A percentile compares a stretch with the other conserved stretches of the same genome.
Conservation (phyloP, 2,888 invertebrate genomes). For the Sarcophaga variegata region DNA sequence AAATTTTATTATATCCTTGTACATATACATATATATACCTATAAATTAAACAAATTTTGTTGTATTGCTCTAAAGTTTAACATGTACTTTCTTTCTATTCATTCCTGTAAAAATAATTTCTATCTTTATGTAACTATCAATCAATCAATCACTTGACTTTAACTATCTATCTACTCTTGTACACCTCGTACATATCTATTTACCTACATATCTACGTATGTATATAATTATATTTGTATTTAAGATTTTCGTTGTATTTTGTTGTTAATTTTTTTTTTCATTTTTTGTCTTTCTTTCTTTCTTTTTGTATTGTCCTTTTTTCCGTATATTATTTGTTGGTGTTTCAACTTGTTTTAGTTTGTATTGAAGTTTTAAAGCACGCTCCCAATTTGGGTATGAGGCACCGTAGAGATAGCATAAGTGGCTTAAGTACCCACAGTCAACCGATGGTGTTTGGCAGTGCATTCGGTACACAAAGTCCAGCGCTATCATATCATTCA, state of each 20-base stretch:
- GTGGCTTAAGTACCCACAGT: constrained; percentile 82
- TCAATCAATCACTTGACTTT: constrained; percentile 18
- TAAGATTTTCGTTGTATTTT: constrained; percentile 55
- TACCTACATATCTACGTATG: constrained; percentile 15
- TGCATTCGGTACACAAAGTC: constrained; percentile 82
- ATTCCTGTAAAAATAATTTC: constrained; percentile 25
- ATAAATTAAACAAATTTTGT: neutral
- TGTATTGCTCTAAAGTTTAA: constrained; percentile 15
- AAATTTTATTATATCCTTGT: neutral
- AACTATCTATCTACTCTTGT: constrained; percentile 29
- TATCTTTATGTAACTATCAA: constrained; percentile 49
- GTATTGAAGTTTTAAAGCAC: constrained; percentile 85
- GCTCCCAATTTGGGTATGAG: constrained; percentile 83
- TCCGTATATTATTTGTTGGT: constrained; percentile 55
- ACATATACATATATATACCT: neutral
- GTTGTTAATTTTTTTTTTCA: constrained; percentile 38
- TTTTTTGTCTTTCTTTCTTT: constrained; percentile 70
- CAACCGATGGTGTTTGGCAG: constrained; percentile 81
- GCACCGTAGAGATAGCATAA: constrained; percentile 83
- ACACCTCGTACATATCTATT: neutral
- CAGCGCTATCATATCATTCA: constrained; percentile 82
- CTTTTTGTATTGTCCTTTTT: constrained; percentile 71
- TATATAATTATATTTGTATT: constrained; percentile 46
- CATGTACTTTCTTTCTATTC: constrained; percentile 36
- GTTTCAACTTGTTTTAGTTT: constrained; percentile 80